phyloP scores from a whole-genome alignment of 2,113 vertebrate genomes.

The Melospiza melodia region DNA sequence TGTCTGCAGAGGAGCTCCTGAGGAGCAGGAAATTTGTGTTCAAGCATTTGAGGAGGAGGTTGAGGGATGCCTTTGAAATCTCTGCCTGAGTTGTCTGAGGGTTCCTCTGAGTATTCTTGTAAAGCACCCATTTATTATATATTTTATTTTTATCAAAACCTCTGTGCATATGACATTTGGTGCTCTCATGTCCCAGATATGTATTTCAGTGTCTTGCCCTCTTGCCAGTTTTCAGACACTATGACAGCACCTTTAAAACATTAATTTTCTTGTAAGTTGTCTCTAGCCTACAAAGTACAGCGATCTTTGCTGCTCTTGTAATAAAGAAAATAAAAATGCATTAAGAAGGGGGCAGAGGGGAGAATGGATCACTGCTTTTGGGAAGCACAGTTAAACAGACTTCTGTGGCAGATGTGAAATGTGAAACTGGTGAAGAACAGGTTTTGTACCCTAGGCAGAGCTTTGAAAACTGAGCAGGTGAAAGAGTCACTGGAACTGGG shows the following conservation, averaged over 20 bases:
- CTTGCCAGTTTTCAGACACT: background rate
- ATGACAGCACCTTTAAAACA: background rate
- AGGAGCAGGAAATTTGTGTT: background rate
- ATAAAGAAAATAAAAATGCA: background rate
- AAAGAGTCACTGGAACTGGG: background rate
- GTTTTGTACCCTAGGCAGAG: background rate
- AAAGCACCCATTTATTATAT: background rate
- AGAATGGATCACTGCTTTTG: background rate
- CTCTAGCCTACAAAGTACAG: background rate
- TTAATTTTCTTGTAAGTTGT: background rate
- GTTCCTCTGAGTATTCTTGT: background rate
- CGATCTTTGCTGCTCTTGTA: background rate
- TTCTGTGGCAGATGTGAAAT: background rate
- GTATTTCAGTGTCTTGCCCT: background rate
- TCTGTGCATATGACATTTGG: background rate
- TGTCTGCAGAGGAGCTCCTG: background rate
- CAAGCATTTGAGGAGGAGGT: background rate
- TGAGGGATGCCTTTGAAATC: background rate
- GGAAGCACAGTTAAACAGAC: background rate
- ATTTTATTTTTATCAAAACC: background rate
- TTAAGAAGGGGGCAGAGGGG: background rate
- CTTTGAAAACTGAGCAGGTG: background rate
- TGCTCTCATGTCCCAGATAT: background rate
- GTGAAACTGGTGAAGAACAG: background rate
- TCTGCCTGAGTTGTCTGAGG: background rate